Conservation (phyloP, 2,113 vertebrate species). For the Callorhinus ursinus region DNA sequence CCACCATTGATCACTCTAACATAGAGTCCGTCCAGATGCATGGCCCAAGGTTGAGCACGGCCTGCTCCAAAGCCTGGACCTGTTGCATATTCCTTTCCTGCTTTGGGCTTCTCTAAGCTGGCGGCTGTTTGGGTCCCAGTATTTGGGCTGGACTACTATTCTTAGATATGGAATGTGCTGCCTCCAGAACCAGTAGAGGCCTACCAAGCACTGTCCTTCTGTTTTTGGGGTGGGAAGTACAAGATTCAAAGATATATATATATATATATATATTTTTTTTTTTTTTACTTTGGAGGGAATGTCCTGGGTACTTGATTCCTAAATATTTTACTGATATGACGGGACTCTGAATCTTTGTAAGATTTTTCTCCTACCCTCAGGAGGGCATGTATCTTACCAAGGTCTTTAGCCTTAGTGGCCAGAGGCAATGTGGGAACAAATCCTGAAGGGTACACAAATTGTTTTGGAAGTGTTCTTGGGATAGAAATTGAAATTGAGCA, state of each 20-base stretch:
- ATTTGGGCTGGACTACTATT: not conserved
- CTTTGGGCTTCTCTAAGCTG: not conserved
- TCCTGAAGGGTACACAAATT: not conserved
- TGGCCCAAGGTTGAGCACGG: not conserved
- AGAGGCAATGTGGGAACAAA: not conserved
- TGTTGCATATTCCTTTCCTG: not conserved
- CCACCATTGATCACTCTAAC: not conserved
- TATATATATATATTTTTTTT: not conserved
- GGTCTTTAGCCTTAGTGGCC: not conserved
- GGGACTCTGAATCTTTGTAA: not conserved
- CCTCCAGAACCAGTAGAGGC: not conserved
- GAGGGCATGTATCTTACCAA: not conserved
- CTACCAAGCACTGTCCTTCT: not conserved
- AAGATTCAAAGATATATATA: not conserved
- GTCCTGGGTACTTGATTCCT: not conserved
- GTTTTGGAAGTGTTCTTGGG: not conserved
- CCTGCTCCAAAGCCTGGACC: not conserved
- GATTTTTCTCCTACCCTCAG: not conserved
- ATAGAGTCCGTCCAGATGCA: not conserved
- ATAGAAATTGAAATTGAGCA: not conserved
- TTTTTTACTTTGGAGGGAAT: not conserved
- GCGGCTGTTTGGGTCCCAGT: not conserved
- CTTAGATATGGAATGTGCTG: not conserved
- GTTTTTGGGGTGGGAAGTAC: not conserved
- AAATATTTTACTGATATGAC: not conserved